These are phyloP conservation scores for Cryptomyrus ogoouensis DNA, from an alignment of 2,113 vertebrate species.

Conservation along the genomic window DNA sequence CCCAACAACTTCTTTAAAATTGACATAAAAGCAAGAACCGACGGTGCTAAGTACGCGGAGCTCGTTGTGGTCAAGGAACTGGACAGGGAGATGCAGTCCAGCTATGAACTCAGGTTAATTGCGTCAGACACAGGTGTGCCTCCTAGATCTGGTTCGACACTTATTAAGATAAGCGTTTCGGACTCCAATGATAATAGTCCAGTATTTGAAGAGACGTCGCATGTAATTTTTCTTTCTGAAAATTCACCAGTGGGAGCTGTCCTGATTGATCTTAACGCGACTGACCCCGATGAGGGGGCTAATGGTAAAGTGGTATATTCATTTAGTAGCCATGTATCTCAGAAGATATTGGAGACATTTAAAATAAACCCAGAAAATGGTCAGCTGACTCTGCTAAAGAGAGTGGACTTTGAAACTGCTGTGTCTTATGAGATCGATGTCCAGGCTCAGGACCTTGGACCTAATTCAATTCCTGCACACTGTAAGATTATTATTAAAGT, in stretches of 20 bases:
- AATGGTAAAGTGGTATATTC: constrained; percentile 91
- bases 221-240: constrained; percentile 76
- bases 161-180: constrained; percentile 84
- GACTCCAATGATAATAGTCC: constrained; percentile 99
- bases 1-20: constrained; percentile 84
- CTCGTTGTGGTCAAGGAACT: constrained; percentile 82
- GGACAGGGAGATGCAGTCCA: constrained; percentile 78
- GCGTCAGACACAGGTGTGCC: constrained; percentile 86
- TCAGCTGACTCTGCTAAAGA: constrained; percentile 81
- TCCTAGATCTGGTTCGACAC: constrained; percentile 80
- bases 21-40: constrained; percentile 82
- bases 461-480: constrained; percentile 91
- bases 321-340: constrained; percentile 86
- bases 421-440: constrained; percentile 89
- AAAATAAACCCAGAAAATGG: constrained; percentile 83
- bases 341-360: constrained; percentile 86
- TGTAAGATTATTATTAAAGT: constrained; percentile 94
- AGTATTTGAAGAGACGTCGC: constrained; percentile 76
- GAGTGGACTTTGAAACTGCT: constrained; percentile 82
- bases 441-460: constrained; percentile 91
- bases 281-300: constrained; percentile 93
- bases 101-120: constrained; percentile 82
- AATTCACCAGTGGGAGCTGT: constrained; percentile 78
- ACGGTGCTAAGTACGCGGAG: constrained; percentile 90
- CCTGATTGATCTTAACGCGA: constrained; percentile 88